Conservation (phyloP, 2,888 invertebrate genomes). For the Xanthorhoe designata region DNA sequence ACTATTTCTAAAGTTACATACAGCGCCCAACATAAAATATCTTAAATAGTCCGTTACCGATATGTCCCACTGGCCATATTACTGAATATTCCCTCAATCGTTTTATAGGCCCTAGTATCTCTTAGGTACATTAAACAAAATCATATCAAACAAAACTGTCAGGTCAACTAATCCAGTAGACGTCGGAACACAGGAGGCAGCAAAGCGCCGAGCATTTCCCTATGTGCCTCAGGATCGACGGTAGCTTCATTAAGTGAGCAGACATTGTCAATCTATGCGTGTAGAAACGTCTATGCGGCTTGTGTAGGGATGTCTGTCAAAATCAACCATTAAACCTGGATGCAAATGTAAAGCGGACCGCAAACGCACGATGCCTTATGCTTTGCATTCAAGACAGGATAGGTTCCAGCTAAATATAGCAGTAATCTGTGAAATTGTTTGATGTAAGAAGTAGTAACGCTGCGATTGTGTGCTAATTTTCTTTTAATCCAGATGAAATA, state of each 20-base stretch:
- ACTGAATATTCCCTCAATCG: neutral
- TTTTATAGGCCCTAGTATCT: neutral
- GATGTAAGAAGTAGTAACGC: neutral
- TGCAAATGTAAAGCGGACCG: conserved; percentile 55
- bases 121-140: conserved; percentile 9
- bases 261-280: conserved; percentile 73
- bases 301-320: conserved; percentile 68
- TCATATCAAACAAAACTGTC: conserved; percentile 16
- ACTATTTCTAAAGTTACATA: no score
- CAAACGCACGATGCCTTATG: conserved; percentile 25
- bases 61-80: no score
- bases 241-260: conserved; percentile 67
- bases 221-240: conserved; percentile 49
- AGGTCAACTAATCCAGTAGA: conserved; percentile 27
- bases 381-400: neutral
- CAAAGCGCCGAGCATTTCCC: conserved; percentile 43
- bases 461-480: conserved; percentile 1
- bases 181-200: conserved; percentile 32
- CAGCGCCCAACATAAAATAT: no score
- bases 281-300: conserved; percentile 56
- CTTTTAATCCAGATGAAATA: neutral
- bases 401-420: neutral
- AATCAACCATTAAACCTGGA: conserved; percentile 59
- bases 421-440: neutral
- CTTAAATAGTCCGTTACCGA: no score